phyloP scores from a whole-genome alignment of 2,888 invertebrate genomes.

The Aleiodes leptofemur region DNA sequence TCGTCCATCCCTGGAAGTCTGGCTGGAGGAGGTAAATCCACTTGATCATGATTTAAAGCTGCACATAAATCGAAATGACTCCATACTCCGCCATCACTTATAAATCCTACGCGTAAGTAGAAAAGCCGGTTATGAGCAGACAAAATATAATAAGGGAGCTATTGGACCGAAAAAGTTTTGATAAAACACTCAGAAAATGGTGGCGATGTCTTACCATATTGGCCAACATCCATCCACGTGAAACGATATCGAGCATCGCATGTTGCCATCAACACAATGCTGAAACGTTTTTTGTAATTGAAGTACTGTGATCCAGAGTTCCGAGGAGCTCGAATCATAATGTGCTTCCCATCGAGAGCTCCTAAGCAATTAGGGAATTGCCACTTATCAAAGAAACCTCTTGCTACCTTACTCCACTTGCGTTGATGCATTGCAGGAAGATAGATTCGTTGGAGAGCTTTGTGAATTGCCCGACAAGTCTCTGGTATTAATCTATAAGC shows the following conservation, averaged over 20 bases:
- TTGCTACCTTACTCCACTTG: constrained; percentile 44
- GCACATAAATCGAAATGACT: background rate
- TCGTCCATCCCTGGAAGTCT: constrained; percentile 46
- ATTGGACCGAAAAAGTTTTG: no score
- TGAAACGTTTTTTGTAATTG: constrained; percentile 54
- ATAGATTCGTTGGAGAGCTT: background rate
- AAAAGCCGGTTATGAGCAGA: no score
- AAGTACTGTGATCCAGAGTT: constrained; percentile 50
- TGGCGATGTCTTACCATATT: constrained; percentile 8
- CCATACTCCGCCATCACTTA: constrained; percentile 30
- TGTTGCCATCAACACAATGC: constrained; percentile 53
- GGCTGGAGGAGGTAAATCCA: constrained; percentile 28
- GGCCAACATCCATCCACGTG: constrained; percentile 34
- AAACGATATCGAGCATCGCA: constrained; percentile 37
- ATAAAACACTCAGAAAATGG: background rate
- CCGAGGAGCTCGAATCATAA: constrained; percentile 46
- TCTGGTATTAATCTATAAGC: constrained; percentile 12
- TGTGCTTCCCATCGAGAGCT: constrained; percentile 24
- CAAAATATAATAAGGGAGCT: no score
- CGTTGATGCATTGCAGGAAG: background rate
- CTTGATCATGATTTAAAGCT: background rate
- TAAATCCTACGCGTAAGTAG: background rate
- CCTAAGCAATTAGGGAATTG: background rate
- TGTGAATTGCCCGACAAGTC: constrained; percentile 32
- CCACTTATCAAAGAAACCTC: constrained; percentile 33